Base-by-base conservation (phyloP, 2,113 vertebrate genomes). In the Arothron firmamentum region DNA sequence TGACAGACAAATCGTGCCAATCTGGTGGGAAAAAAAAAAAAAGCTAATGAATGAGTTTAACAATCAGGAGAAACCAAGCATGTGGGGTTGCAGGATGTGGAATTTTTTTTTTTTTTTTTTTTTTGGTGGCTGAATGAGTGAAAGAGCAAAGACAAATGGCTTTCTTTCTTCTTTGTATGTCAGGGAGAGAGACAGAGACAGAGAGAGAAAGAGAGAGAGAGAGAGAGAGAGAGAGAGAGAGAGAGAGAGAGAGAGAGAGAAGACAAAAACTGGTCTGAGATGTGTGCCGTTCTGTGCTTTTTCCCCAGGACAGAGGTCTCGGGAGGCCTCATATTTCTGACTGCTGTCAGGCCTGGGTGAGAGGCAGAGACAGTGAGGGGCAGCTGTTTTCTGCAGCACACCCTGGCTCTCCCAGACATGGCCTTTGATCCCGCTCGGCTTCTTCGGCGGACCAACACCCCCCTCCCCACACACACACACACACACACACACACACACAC, bases 221-320 rank as follows among this genome's bases (percentile, higher is more conserved):
- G 65, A 63, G 78, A 79, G 25, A 65, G 77, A 48, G 52, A 15
- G 62, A 78, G 70, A 23, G 61, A 28, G 25, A 28, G 25, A 58
- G 75, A 2, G 62, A 65, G 65, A 49, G 68, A 11, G 77, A 51
- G 77, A 74, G 82, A 42, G 85, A 57, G 65, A 61, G 78, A 79
- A 85, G 76, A 88, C 81, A 88, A 87, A 88, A 83, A 85, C 85
- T 76, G 85, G 84, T 80, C 77, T 82, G 70, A 82, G 73, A 65
- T 86, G 78, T 84, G 70, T 81, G 83, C 64, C 51, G 76, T 78
- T 75, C 76, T 75, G 74, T 79, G 77, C 74, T 77, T 80, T 78
- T 87, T 88, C 87, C 87, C 86, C 87, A 90, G 88, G 83, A 88
- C 87, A 89, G 87, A 87, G 88, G 83, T 87, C 89, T 82, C 78